A percentile compares a stretch with the other conserved stretches of the same genome.
Conservation (phyloP, 2,888 invertebrate species). For the Meiosimyza platycephala region DNA sequence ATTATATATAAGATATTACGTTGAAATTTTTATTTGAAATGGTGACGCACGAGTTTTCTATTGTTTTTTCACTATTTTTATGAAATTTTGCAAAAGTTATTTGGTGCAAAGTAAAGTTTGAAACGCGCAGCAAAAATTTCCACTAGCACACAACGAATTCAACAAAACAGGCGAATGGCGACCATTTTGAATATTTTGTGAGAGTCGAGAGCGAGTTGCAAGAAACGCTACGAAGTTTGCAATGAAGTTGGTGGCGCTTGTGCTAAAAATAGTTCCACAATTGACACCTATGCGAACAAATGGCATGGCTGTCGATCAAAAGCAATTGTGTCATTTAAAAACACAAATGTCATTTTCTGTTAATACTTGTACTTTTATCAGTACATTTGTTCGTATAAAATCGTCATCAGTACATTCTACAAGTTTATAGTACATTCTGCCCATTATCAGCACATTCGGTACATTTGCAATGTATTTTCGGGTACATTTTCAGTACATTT, state of each 20-base stretch:
- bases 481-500: too few relatives aligned
- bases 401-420: too few relatives aligned
- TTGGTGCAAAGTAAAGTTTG: constrained; percentile 33
- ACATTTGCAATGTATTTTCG: too few relatives aligned
- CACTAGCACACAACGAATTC: constrained; percentile 39
- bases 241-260: constrained; percentile 27
- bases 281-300: not conserved
- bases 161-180: constrained; percentile 43
- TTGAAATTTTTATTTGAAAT: constrained; percentile 6
- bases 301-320: not conserved
- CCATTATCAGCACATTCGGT: too few relatives aligned
- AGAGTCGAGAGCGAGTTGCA: constrained; percentile 2
- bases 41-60: not conserved
- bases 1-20: not conserved
- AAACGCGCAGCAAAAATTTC: constrained; percentile 34
- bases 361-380: too few relatives aligned
- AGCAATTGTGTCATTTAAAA: not conserved
- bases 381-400: too few relatives aligned
- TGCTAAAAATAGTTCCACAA: not conserved
- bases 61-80: constrained; percentile 38
- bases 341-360: not conserved
- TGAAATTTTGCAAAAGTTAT: constrained; percentile 27
- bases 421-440: too few relatives aligned
- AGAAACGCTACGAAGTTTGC: constrained; percentile 21
- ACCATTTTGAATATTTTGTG: constrained; percentile 42